Conservation (phyloP, 2,888 invertebrate species). For the Acanthosoma haemorrhoidale region DNA sequence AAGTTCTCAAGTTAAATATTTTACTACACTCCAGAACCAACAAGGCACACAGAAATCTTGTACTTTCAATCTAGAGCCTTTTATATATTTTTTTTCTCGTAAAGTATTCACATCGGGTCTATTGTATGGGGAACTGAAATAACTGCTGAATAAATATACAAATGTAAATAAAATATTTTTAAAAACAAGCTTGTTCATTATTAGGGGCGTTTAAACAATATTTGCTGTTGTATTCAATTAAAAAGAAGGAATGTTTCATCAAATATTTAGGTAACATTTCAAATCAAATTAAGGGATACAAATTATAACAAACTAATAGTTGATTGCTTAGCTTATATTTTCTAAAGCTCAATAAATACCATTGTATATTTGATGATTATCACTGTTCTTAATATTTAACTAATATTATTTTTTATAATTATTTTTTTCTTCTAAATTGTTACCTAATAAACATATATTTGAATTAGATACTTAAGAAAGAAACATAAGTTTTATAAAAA, state of each 20-base stretch:
- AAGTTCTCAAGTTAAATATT: slow-evolving; percentile 15
- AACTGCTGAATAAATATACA: no score
- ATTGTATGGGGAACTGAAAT: slow-evolving; percentile 10
- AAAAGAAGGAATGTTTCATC: no score
- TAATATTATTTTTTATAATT: background rate
- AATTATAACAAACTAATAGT: background rate
- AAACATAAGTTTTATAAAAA: background rate
- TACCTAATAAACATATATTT: background rate
- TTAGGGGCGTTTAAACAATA: no score
- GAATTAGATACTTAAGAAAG: background rate
- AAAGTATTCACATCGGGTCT: slow-evolving; percentile 13
- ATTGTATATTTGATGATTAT: slow-evolving; percentile 7
- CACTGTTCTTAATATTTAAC: slow-evolving; percentile 23
- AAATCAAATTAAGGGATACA: background rate
- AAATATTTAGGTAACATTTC: no score
- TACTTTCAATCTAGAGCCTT: slow-evolving; percentile 28
- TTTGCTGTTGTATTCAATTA: no score
- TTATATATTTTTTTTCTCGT: background rate
- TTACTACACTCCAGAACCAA: slow-evolving; percentile 27
- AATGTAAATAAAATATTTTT: no score
- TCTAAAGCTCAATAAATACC: slow-evolving; percentile 16
- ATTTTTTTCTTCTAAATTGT: slow-evolving; percentile 10
- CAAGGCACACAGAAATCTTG: slow-evolving; percentile 29
- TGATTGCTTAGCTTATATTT: background rate
- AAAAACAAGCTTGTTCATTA: no score